phyloP scores from a whole-genome alignment of 2,888 invertebrate species.

The Tenodera sinensis region DNA sequence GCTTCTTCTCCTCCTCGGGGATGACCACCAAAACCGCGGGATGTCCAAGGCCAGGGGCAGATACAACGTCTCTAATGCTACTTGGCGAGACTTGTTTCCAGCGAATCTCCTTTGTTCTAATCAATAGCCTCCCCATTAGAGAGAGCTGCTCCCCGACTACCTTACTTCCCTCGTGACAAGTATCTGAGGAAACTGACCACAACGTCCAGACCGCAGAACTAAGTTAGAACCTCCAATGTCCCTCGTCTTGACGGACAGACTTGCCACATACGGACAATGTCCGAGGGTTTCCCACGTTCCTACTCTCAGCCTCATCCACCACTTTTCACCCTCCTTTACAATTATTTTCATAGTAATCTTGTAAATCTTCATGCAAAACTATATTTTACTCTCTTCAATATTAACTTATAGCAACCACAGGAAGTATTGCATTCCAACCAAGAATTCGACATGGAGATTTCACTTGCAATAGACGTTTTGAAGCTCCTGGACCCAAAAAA shows the following conservation, averaged over 20 bases:
- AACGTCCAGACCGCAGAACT: constrained; percentile 4
- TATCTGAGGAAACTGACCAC: not conserved
- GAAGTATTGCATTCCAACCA: no score
- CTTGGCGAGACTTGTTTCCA: not conserved
- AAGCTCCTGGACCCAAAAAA: no score
- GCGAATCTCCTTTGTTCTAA: constrained; percentile 7
- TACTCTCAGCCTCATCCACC: no score
- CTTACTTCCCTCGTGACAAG: not conserved
- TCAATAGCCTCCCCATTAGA: constrained; percentile 12
- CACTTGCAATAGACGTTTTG: no score
- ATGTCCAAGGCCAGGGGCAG: not conserved
- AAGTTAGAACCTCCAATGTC: not conserved
- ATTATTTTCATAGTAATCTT: no score
- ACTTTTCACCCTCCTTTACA: no score
- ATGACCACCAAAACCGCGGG: not conserved
- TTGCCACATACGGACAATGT: not conserved
- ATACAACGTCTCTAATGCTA: not conserved
- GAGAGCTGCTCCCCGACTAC: not conserved
- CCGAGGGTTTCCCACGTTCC: no score
- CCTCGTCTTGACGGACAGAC: not conserved
- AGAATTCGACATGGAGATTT: no score
- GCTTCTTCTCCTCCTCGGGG: not conserved
- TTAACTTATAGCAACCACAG: no score
- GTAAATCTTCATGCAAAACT: no score
- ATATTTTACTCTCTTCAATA: no score